A percentile compares a stretch with the other conserved stretches of the same genome.
phyloP scores from a whole-genome alignment of 2,797 vertebrate genomes.

The Onychomys torridus region DNA sequence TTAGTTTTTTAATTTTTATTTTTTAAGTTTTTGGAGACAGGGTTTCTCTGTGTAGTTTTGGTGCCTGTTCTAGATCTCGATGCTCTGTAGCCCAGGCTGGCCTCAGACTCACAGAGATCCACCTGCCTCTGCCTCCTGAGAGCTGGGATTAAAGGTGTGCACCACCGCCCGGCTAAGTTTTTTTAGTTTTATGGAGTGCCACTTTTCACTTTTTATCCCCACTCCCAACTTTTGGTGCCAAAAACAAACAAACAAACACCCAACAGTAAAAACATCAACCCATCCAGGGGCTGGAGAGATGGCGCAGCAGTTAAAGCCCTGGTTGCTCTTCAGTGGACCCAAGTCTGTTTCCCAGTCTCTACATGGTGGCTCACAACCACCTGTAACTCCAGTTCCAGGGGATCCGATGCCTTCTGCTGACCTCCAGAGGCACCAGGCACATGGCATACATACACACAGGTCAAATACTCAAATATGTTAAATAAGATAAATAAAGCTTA shows the following conservation, averaged over 20 bases:
- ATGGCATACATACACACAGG: no score
- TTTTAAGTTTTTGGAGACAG: no score
- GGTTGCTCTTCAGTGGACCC: background rate
- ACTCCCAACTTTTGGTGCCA: background rate
- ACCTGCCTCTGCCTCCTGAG: no score
- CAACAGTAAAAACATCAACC: background rate
- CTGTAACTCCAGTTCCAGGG: background rate
- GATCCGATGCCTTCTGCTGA: background rate
- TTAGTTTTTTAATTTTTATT: no score
- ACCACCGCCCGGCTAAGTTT: no score
- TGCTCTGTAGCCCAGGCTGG: no score
- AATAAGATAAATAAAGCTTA: background rate
- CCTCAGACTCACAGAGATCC: no score
- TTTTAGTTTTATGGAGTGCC: background rate
- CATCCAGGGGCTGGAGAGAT: background rate
- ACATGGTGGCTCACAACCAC: background rate
- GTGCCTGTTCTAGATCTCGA: no score
- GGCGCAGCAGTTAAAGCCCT: rapidly evolving
- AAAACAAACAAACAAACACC: background rate
- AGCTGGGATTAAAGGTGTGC: background rate
- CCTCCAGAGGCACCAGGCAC: background rate
- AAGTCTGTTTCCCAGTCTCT: no score
- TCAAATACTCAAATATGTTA: background rate
- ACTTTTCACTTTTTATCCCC: background rate
- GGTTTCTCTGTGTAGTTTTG: no score